Percentiles rank a stretch among this genome's conserved stretches.
Conservation (phyloP, 2,888 invertebrate genomes). For the Neoaliturus tenellus region DNA sequence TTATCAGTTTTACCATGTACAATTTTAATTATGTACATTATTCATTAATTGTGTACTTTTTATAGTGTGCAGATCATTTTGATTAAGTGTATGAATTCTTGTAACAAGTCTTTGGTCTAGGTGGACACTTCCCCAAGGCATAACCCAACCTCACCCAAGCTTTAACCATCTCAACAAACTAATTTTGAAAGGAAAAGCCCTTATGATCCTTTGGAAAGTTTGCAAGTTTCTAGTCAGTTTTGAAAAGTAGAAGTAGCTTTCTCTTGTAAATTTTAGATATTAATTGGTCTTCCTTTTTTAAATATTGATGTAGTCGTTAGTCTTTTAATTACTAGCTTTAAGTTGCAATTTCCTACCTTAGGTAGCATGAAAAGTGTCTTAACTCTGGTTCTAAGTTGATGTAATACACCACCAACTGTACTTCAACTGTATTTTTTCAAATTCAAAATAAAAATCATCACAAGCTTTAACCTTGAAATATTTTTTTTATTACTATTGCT, state of each 20-base stretch:
- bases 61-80: no score
- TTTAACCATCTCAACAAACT: not conserved
- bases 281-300: not conserved
- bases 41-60: no score
- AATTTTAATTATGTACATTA: no score
- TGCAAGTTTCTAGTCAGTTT: not conserved
- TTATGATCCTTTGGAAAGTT: not conserved
- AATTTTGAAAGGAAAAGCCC: not conserved
- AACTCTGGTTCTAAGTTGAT: not conserved
- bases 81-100: no score
- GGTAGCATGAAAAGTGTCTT: not conserved
- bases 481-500: no score
- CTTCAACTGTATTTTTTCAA: no score
- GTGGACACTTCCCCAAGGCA: not conserved
- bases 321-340: not conserved
- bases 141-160: not conserved
- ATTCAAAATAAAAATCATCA: not conserved
- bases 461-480: not conserved
- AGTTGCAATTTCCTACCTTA: not conserved
- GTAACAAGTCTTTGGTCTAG: not conserved
- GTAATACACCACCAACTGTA: not conserved
- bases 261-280: not conserved
- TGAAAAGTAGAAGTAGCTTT: not conserved
- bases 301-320: not conserved
- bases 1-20: no score